phyloP scores from a whole-genome alignment of 1,140 invertebrate genomes.

The Gryllus bimaculatus region DNA sequence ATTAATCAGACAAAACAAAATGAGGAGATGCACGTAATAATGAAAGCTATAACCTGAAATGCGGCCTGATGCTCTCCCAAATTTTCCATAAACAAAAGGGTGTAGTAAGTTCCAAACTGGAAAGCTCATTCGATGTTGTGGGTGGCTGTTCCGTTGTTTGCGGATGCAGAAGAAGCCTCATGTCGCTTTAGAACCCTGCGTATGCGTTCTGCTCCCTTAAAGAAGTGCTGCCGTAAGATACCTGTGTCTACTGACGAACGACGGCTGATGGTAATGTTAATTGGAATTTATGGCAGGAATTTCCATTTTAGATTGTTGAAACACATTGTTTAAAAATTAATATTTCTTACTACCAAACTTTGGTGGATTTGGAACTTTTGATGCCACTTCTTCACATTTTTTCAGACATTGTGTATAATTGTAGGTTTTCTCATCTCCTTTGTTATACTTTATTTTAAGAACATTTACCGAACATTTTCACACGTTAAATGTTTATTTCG shows the following conservation, averaged over 20 bases:
- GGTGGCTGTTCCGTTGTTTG: neutral
- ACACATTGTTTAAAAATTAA: too few relatives aligned
- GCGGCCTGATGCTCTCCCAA: neutral
- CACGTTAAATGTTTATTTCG: too few relatives aligned
- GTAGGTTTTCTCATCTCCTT: too few relatives aligned
- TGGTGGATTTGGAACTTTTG: too few relatives aligned
- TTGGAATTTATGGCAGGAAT: neutral
- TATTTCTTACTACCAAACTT: too few relatives aligned
- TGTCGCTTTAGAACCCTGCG: neutral
- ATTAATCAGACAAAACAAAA: conserved; percentile 2
- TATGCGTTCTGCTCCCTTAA: neutral
- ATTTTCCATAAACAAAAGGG: conserved; percentile 5
- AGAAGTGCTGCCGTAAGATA: neutral
- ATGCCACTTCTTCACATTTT: too few relatives aligned
- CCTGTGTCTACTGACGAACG: neutral
- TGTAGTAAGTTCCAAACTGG: neutral
- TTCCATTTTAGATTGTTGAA: too few relatives aligned
- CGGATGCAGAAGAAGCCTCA: neutral
- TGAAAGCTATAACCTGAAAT: conserved; percentile 5
- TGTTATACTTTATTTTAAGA: too few relatives aligned
- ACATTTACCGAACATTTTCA: too few relatives aligned
- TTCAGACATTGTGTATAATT: too few relatives aligned
- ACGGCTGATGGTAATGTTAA: neutral
- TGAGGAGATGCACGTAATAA: neutral
- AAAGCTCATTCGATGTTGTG: neutral